Conservation (phyloP, 2,113 vertebrate genomes). For the Mormyrus lacerda region DNA sequence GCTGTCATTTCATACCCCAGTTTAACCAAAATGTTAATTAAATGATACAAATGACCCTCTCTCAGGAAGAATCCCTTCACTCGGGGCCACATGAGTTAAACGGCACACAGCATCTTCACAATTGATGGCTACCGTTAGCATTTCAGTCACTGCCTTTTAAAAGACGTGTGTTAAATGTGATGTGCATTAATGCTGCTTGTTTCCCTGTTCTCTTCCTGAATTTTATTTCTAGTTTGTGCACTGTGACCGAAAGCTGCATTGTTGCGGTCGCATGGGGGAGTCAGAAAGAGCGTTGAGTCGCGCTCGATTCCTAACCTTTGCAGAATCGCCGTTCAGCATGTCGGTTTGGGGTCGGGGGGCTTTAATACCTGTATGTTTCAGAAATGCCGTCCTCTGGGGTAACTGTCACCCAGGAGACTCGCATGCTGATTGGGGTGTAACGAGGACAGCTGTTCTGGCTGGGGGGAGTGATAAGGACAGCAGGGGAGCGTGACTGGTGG, state of each 20-base stretch:
- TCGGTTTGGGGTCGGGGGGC: neutral
- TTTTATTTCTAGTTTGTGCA: neutral
- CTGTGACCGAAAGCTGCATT: neutral
- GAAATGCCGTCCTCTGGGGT: neutral
- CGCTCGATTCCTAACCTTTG: neutral
- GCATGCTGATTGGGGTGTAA: neutral
- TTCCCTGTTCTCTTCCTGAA: neutral
- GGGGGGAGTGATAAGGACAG: neutral
- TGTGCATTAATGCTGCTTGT: neutral
- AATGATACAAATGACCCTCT: neutral
- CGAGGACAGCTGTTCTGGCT: neutral
- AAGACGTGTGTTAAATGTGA: neutral
- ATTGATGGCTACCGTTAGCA: neutral
- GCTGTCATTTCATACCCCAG: neutral
- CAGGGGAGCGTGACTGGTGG: neutral
- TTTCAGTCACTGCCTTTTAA: neutral
- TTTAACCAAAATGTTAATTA: neutral
- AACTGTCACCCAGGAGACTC: neutral
- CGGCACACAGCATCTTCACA: neutral
- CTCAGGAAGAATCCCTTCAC: neutral
- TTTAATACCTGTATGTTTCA: neutral
- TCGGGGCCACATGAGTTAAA: neutral
- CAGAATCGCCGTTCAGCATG: neutral
- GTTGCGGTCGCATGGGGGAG: neutral
- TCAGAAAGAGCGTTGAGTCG: neutral